Percentiles rank a stretch among this genome's conserved stretches.
Evolutionary conservation across 2,113 vertebrate genomes (phyloP).

Genomic region (Thryonomys swinderianus): DNA sequence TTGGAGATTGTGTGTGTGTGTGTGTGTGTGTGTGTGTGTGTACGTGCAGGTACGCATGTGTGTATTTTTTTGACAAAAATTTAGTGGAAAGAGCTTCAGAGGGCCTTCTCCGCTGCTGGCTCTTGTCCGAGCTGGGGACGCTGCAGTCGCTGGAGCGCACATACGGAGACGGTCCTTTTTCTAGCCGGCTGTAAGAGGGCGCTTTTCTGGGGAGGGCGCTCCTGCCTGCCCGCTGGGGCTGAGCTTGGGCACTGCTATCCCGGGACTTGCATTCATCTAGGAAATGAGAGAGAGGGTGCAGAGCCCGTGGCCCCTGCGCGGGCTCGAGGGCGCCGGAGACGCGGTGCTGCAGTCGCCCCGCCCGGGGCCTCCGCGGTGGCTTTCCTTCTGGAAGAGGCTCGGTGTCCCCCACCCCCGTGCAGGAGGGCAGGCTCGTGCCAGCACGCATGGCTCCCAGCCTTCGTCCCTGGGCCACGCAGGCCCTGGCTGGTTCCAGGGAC

Average conservation of each 20-base stretch:
- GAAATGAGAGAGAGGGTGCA: background rate
- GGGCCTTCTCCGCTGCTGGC: background rate
- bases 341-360: fast-evolving
- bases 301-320: background rate
- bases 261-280: background rate
- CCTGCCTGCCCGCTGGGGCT: background rate
- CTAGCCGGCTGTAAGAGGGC: background rate
- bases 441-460: background rate
- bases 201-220: fast-evolving
- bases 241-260: fast-evolving
- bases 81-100: background rate
- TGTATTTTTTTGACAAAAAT: background rate
- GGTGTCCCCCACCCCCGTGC: too few relatives aligned
- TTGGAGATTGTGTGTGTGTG: background rate
- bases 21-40: background rate
- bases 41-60: background rate
- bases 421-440: too few relatives aligned
- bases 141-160: fast-evolving
- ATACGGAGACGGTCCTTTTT: fast-evolving
- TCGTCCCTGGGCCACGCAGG: background rate
- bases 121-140: fast-evolving
- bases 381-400: background rate
- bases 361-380: background rate
- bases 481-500: background rate
- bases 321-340: background rate